Percentiles rank a stretch among this genome's conserved stretches.
Conservation (phyloP, 2,797 vertebrate genomes). For the Muscicapa striata region DNA sequence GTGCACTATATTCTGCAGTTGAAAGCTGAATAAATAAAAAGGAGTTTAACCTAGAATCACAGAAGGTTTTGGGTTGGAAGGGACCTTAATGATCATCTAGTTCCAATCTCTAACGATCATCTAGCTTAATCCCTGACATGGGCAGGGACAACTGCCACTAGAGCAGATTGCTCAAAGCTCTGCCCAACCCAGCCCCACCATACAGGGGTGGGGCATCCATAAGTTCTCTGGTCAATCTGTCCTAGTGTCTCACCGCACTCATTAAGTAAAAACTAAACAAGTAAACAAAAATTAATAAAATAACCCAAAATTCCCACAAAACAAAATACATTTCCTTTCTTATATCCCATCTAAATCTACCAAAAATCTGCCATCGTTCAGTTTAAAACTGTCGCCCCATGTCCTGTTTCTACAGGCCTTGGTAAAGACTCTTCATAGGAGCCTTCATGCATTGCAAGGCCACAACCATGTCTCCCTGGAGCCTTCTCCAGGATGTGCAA, state of each 20-base stretch:
- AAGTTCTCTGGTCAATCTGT: background rate
- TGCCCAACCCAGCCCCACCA: background rate
- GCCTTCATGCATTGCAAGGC: background rate
- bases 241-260: background rate
- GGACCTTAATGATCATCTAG: background rate
- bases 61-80: background rate
- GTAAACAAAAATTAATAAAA: background rate
- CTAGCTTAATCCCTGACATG: fast-evolving
- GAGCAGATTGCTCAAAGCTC: background rate
- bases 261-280: background rate
- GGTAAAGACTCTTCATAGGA: background rate
- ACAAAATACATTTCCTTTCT: background rate
- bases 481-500: background rate
- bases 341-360: background rate
- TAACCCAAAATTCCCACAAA: background rate
- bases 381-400: background rate
- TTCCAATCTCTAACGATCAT: background rate
- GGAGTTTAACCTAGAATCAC: background rate
- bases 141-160: background rate
- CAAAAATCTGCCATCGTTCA: background rate
- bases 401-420: background rate
- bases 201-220: background rate
- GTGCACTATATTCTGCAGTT: background rate
- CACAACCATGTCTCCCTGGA: background rate
- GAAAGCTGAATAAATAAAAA: background rate